Evolutionary conservation across 2,888 invertebrate species (phyloP).

Genomic region (Lypha dubia): DNA sequence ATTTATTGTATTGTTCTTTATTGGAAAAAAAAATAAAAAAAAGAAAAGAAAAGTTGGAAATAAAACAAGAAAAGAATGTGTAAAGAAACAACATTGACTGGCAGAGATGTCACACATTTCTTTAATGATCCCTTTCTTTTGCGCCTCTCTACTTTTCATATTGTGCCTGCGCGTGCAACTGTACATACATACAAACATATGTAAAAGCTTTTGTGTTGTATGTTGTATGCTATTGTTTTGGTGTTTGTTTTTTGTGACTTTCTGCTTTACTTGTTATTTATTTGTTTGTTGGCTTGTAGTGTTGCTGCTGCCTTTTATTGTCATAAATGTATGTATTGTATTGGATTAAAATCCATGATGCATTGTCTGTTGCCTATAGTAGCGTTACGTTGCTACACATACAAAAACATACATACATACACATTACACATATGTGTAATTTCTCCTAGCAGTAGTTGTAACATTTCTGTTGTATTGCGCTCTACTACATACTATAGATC

Average conservation of each 20-base stretch:
- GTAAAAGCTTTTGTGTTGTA: constrained; percentile 26
- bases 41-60: constrained; percentile 15
- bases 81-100: constrained; percentile 51
- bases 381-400: background rate
- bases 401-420: no score
- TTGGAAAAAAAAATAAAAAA: constrained; percentile 12
- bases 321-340: constrained; percentile 53
- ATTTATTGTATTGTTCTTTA: constrained; percentile 54
- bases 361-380: constrained; percentile 51
- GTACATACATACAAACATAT: no score
- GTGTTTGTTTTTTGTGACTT: no score
- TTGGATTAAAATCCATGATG: constrained; percentile 62
- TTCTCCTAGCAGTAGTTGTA: background rate
- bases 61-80: constrained; percentile 34
- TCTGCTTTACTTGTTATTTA: no score
- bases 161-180: background rate
- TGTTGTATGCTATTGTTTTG: background rate
- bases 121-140: constrained; percentile 15
- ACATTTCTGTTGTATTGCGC: background rate
- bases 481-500: background rate
- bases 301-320: constrained; percentile 37
- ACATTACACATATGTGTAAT: no score
- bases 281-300: constrained; percentile 13
- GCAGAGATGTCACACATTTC: constrained; percentile 70
- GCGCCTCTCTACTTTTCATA: background rate